Conservation (phyloP, 2,113 vertebrate species). For the Marmota monax region DNA sequence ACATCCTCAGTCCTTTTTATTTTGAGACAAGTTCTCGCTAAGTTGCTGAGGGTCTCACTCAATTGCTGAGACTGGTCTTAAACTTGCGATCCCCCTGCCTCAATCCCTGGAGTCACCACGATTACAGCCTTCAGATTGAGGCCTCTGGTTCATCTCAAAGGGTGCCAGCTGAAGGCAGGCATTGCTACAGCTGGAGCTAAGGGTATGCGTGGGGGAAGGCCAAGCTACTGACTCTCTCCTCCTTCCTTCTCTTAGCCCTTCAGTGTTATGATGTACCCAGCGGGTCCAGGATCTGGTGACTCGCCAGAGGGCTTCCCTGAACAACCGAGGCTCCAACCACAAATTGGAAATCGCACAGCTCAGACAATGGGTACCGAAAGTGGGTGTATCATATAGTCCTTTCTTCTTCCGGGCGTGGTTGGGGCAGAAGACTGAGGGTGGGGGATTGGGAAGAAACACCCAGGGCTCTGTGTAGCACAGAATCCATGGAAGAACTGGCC, state of each 20-base stretch:
- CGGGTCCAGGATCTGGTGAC: conserved; percentile 79
- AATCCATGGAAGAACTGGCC: background rate
- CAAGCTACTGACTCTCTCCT: conserved; percentile 22
- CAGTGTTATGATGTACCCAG: conserved; percentile 77
- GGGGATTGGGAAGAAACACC: background rate
- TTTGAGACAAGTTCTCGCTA: no score
- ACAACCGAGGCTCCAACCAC: conserved; percentile 66
- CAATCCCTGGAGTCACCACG: no score
- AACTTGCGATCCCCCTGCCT: no score
- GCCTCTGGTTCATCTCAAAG: background rate
- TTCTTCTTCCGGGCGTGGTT: background rate
- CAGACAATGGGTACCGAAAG: conserved; percentile 64
- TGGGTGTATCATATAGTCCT: background rate
- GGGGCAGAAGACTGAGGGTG: background rate
- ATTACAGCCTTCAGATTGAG: background rate
- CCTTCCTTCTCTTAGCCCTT: conserved; percentile 60
- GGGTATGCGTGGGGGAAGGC: background rate
- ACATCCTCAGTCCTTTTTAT: no score
- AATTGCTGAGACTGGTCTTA: no score
- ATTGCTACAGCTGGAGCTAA: background rate
- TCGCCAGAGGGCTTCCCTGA: conserved; percentile 77
- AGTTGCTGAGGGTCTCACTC: no score
- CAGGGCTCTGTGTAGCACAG: background rate
- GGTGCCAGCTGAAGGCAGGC: background rate
- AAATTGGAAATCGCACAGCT: conserved; percentile 65